Base-by-base conservation (phyloP, 2,888 invertebrate species). In the Adelphocoris suturalis region DNA sequence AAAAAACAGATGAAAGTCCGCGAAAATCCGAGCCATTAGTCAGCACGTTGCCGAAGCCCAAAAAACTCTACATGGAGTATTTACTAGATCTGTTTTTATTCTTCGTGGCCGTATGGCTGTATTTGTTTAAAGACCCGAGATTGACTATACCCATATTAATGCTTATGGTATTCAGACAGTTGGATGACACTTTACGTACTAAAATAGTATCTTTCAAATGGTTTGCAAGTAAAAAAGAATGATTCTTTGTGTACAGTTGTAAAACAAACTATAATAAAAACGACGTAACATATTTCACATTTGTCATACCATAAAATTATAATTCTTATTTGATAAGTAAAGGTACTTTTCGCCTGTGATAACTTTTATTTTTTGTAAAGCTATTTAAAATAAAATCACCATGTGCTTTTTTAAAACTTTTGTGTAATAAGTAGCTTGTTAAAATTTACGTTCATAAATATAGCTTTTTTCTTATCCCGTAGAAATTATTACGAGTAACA, bases 131-230 rank as follows among this genome's bases (percentile, higher is more conserved):
- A 92, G 96, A 96, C 92, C 97, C 97, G 93, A 94, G 96, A 91
- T 94, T 97, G 82, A 97, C 97, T n/a, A 94, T 97, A 92, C 97
- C 97, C 52, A 95, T 97, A 92, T 94, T 97, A 90, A 94, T 95
- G 68, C 94, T 97, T 2, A 95, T 97, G 93, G 95, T 97, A 82
- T 97, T 97, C 93, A 95, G 97, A 90, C 96, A 97, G 93, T 93
- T 97, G 91, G 95, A 96, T 92, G 95, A 96, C 92, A 96, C 96
- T 89, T 93, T 97, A 37, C 93, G 94, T 86, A 93, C 94, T 90
- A 94, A 94, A 93, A 75, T 90, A 47, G 23, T 68, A 84, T 90
- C 76, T 48, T 55, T 52, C 80, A 48, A 16, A 3, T 86, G 89
- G 89, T 61, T 61, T 47, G 81, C 23, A 46, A 68, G 57, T 52